These are phyloP conservation scores for Drosophila pseudotakahashii DNA, from an alignment of 2,888 invertebrate genomes.

Conservation along the genomic window DNA sequence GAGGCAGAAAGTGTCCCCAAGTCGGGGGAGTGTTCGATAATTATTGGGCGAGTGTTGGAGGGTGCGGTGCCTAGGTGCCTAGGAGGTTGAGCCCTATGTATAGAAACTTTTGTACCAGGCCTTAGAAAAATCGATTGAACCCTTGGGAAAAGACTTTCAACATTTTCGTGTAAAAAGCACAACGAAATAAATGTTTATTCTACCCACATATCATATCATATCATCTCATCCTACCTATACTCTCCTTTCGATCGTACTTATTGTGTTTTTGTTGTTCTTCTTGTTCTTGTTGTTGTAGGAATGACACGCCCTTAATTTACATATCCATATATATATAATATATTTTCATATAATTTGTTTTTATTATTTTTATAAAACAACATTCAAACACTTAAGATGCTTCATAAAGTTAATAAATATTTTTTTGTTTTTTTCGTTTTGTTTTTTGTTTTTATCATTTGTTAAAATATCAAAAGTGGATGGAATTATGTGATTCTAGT, in stretches of 20 bases:
- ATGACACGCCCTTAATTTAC: conserved; percentile 52
- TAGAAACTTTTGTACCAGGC: conserved; percentile 34
- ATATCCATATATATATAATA: conserved; percentile 23
- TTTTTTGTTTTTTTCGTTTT: conserved; percentile 32
- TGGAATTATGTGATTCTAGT: conserved; percentile 80
- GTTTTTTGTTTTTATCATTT: conserved; percentile 55
- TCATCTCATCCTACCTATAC: not conserved
- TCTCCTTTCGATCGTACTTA: conserved; percentile 20
- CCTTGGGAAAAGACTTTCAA: conserved; percentile 22
- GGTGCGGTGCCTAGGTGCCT: conserved; percentile 23
- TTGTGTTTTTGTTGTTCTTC: conserved; percentile 15
- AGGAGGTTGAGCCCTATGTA: conserved; percentile 8
- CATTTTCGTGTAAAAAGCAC: conserved; percentile 46
- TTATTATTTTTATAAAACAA: conserved; percentile 50
- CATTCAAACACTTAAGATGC: conserved; percentile 66
- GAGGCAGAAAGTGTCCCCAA: conserved; percentile 27
- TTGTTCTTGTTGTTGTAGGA: conserved; percentile 45
- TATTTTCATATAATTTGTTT: conserved; percentile 28
- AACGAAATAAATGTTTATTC: conserved; percentile 41
- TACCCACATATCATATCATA: not conserved
- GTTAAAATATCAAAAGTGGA: conserved; percentile 80
- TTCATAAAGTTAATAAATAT: conserved; percentile 48
- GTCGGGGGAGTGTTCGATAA: conserved; percentile 1
- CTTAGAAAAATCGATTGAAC: conserved; percentile 23
- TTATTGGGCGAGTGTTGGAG: conserved; percentile 15